These are phyloP conservation scores for Ennomos quercinarius DNA, from an alignment of 2,888 invertebrate genomes.

Conservation along the genomic window DNA sequence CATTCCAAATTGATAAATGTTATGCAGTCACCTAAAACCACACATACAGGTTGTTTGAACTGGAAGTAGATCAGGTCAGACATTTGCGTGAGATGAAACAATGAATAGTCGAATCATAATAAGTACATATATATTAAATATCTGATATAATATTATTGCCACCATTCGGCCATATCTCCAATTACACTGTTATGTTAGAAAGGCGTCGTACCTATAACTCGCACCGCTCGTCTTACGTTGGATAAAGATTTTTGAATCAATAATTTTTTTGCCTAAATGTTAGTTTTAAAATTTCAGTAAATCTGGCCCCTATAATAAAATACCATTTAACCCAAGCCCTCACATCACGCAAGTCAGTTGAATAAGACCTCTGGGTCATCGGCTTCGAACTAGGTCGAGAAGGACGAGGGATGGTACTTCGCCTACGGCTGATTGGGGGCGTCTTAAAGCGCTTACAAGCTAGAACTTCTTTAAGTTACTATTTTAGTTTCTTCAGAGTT, in stretches of 20 bases:
- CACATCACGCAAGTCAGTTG: constrained; percentile 1
- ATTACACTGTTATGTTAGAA: no score
- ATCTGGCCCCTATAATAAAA: no score
- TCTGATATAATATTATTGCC: no score
- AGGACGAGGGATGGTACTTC: constrained; percentile 8
- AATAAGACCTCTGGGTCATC: constrained; percentile 16
- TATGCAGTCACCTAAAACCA: constrained; percentile 1
- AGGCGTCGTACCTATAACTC: no score
- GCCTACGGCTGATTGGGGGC: constrained; percentile 9
- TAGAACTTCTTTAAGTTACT: not conserved
- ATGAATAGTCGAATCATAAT: not conserved
- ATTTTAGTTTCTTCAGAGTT: no score
- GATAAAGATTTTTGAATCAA: no score
- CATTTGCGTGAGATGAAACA: constrained; percentile 1
- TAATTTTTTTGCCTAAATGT: no score
- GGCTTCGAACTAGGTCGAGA: constrained; percentile 25
- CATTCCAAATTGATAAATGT: not conserved
- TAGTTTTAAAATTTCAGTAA: no score
- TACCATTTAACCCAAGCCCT: not conserved
- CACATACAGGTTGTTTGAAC: constrained; percentile 3
- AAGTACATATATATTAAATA: not conserved
- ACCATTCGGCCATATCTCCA: no score
- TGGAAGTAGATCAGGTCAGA: constrained; percentile 7
- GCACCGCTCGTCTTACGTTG: no score
- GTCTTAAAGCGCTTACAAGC: constrained; percentile 11